Evolutionary conservation across 92 coral and sea anemone genomes (phyloP).

Genomic region (Phenganax marumi): DNA sequence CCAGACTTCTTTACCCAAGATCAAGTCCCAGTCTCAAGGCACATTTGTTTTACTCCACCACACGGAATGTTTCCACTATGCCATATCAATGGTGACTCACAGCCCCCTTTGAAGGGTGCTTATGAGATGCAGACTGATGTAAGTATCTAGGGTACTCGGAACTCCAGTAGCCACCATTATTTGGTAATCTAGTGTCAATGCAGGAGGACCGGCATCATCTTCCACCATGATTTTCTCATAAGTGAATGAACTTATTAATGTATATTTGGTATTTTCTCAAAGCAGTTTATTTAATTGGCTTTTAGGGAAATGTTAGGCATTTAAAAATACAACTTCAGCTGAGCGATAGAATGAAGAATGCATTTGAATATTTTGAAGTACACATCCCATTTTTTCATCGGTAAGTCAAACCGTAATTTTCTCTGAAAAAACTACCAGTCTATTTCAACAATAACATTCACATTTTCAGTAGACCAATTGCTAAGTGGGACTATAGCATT

Average conservation of each 20-base stretch:
- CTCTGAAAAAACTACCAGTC: not conserved
- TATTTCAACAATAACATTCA: not conserved
- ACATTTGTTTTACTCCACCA: conserved; percentile 82
- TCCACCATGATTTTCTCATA: too few relatives aligned
- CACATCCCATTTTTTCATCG: conserved; percentile 91
- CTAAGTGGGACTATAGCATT: conserved; percentile 60
- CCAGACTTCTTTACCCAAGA: conserved; percentile 63
- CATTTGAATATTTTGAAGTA: conserved; percentile 85
- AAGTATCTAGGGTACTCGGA: not conserved
- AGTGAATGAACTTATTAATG: too few relatives aligned
- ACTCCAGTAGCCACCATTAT: not conserved
- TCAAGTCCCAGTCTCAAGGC: conserved; percentile 62
- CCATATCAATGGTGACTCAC: conserved; percentile 72
- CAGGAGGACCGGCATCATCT: too few relatives aligned
- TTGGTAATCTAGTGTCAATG: too few relatives aligned
- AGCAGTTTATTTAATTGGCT: not conserved
- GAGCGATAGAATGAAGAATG: conserved; percentile 70
- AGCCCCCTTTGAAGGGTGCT: conserved; percentile 79
- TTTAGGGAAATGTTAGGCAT: conserved; percentile 68
- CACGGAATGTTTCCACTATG: conserved; percentile 77
- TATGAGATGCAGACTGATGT: conserved; percentile 75
- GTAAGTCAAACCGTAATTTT: conserved; percentile 45
- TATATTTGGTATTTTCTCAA: not conserved
- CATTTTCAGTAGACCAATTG: conserved; percentile 68
- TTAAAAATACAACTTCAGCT: conserved; percentile 79